Evolutionary conservation across 2,113 vertebrate genomes (phyloP), one percentile per base, ranked within the genome.

Genomic region (Cheilinus undulatus): DNA sequence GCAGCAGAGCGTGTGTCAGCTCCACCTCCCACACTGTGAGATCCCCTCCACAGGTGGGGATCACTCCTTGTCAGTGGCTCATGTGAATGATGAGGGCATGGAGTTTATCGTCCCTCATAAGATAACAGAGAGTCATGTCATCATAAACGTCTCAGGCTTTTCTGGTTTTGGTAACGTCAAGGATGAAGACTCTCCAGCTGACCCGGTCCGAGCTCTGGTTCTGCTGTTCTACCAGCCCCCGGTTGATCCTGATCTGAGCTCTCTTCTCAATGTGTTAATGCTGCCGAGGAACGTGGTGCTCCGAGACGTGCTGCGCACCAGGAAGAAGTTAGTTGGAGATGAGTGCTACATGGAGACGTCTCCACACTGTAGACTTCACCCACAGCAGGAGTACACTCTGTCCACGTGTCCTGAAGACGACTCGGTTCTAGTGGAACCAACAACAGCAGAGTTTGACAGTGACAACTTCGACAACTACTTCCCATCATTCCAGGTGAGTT

Each of bases 11-110:
- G 56, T 76, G 73, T 10, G 34, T 46, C 54, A 42, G 66, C 80
- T 83, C 3, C 49, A 73, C 14, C 68, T 82, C 40, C 80, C 80
- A 13, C 80, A 78, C 64, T 69, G 69, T 59, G 69, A 82, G 74
- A 24, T 73, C 63, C 32, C 17, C 51, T 76, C 57, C 67, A 63
- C 68, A 23, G 58, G 52, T 3, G 52, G 46, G 26, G 4, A 15
- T 15, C 5, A 12, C 1, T 43, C 22, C 64, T 5, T 78, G 56
- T 54, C 66, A 2, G 80, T 83, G 1, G 75, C 75, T 60, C 60
- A 73, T 15, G 19, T 57, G 19, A 19, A 28, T 2, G 45, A 74
- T 4, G 60, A 58, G 15, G n/a, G 6, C 62, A 20, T 59, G 5
- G 62, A 76, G 38, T 61, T 68, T 1, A 38, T 76, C 30, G 0